phyloP scores from a whole-genome alignment of 2,113 vertebrate genomes.

The Leptocoma aspasia region DNA sequence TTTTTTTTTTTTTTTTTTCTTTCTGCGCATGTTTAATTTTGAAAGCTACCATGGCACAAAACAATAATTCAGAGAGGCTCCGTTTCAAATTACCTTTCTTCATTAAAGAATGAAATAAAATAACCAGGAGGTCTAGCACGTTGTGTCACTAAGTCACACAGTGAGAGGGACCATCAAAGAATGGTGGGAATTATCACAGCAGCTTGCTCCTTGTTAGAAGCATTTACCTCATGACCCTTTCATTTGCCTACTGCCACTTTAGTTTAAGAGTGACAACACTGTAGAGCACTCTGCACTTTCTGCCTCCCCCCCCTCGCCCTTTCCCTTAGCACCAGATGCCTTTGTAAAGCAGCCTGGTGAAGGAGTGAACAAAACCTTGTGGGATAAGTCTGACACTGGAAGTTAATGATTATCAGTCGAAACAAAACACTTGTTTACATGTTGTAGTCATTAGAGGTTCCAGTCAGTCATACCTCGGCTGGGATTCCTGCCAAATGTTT shows the following conservation, averaged over 20 bases:
- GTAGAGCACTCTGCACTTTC: constrained; percentile 42
- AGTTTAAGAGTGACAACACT: constrained; percentile 67
- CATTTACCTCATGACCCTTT: constrained; percentile 61
- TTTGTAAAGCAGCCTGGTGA: constrained; percentile 69
- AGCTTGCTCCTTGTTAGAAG: constrained; percentile 64
- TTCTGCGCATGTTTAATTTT: not conserved
- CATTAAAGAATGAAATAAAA: constrained; percentile 55
- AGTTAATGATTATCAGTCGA: constrained; percentile 83
- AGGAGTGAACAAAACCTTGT: constrained; percentile 74
- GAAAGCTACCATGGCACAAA: not conserved
- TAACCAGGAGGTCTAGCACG: constrained; percentile 63
- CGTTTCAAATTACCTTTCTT: constrained; percentile 46
- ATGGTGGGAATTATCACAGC: constrained; percentile 68
- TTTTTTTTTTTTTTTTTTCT: not conserved
- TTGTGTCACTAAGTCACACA: constrained; percentile 65
- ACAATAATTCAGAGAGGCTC: constrained; percentile 4
- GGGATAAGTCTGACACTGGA: constrained; percentile 76
- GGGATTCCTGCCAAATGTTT: constrained; percentile 85
- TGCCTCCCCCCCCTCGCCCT: not conserved
- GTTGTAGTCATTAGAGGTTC: constrained; percentile 82
- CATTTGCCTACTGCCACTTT: constrained; percentile 66
- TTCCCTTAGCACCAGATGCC: constrained; percentile 73
- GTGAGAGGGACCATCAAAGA: constrained; percentile 67
- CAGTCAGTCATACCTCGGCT: constrained; percentile 80
- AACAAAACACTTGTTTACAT: constrained; percentile 86